These are phyloP conservation scores for Semaprochilodus insignis DNA, from an alignment of 2,797 vertebrate species.

Conservation along the genomic window DNA sequence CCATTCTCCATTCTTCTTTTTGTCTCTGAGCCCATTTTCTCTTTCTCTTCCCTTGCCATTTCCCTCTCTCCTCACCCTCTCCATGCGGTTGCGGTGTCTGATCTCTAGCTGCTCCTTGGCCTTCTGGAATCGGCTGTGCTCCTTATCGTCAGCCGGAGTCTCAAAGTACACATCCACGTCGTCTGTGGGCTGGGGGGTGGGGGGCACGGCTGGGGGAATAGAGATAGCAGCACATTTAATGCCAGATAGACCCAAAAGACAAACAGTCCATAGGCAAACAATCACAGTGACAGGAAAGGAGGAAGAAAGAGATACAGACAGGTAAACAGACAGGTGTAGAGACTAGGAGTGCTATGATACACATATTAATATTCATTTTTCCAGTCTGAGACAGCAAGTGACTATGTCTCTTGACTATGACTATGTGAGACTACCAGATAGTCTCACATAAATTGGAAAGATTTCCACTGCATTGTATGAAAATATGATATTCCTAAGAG, in stretches of 20 bases:
- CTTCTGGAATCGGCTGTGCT: constrained; percentile 96
- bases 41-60: constrained; percentile 69
- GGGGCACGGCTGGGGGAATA: constrained; percentile 75
- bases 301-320: constrained; percentile 14
- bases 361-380: too few species aligned
- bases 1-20: not conserved
- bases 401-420: too few species aligned
- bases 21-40: too few species aligned
- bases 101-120: constrained; percentile 98
- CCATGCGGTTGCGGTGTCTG: constrained; percentile 95
- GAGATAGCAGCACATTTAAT: not conserved
- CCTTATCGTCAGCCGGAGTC: constrained; percentile 94
- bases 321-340: constrained; percentile 31
- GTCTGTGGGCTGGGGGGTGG: constrained; percentile 89
- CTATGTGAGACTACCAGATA: too few species aligned
- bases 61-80: constrained; percentile 81
- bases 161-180: constrained; percentile 98
- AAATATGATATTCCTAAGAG: too few species aligned
- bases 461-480: too few species aligned
- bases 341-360: not conserved
- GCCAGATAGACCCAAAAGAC: not conserved
- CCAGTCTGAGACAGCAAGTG: too few species aligned
- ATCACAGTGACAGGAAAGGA: not conserved
- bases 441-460: too few species aligned
- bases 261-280: not conserved